phyloP scores from a whole-genome alignment of 2,888 invertebrate species.

The Ommatoiulus sabulosus region DNA sequence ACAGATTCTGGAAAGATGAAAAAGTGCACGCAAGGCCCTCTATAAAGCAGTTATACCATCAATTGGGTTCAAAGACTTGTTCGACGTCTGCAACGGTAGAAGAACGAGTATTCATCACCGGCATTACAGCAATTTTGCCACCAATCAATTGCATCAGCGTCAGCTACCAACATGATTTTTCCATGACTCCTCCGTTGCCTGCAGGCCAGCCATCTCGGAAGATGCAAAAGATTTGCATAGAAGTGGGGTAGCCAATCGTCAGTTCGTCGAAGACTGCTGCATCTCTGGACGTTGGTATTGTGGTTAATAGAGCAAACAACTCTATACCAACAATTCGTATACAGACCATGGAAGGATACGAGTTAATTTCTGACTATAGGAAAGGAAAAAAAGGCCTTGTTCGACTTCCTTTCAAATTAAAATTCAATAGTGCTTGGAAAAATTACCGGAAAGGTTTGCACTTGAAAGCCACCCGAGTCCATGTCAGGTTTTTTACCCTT shows the following conservation, averaged over 20 bases:
- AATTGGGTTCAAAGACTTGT: not conserved
- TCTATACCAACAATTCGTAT: not conserved
- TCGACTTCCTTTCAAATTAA: conserved; percentile 31
- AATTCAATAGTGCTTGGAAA: conserved; percentile 15
- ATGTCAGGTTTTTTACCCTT: not conserved
- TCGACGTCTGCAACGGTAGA: not conserved
- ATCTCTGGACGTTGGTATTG: not conserved
- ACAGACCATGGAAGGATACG: not conserved
- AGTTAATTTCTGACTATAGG: conserved; percentile 26
- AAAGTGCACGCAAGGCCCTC: not conserved
- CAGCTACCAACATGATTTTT: too few species aligned
- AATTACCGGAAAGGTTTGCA: conserved; percentile 14
- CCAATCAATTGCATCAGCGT: too few species aligned
- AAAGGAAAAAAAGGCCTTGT: not conserved
- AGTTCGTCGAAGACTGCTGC: not conserved
- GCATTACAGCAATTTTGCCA: not conserved
- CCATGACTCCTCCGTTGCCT: too few species aligned
- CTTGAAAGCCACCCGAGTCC: not conserved
- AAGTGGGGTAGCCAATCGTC: not conserved
- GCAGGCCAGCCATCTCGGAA: too few species aligned
- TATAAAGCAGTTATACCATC: not conserved
- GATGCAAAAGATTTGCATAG: too few species aligned
- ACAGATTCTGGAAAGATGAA: not conserved
- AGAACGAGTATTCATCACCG: not conserved
- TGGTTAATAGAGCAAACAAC: not conserved